phyloP scores from a whole-genome alignment of 1,140 invertebrate genomes.

The Pectinophora gossypiella region DNA sequence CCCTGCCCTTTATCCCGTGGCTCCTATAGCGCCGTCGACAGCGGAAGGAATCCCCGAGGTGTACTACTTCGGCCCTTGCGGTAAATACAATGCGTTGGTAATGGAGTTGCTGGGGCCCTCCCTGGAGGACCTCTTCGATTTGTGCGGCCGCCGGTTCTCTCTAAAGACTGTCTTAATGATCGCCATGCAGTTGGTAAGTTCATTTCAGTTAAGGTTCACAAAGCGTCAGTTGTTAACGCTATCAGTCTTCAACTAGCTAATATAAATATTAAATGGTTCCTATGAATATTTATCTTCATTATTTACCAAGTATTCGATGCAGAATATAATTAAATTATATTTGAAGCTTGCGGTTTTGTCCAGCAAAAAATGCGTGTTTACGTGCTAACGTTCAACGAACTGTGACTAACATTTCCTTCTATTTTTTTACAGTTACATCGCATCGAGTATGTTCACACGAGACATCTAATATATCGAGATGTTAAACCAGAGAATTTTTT shows the following conservation, averaged over 20 bases:
- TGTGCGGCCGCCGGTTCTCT: slow-evolving; percentile 98
- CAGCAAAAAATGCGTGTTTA: background rate
- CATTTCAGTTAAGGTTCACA: too few species aligned
- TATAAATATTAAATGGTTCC: too few species aligned
- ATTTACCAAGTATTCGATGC: too few species aligned
- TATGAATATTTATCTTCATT: too few species aligned
- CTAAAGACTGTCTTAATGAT: slow-evolving; percentile 99
- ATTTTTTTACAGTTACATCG: slow-evolving; percentile 87
- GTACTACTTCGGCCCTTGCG: slow-evolving; percentile 99
- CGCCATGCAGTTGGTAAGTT: slow-evolving; percentile 97
- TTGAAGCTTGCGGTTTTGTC: background rate
- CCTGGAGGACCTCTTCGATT: slow-evolving; percentile 99
- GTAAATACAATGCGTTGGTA: slow-evolving; percentile 99
- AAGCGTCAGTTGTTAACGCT: too few species aligned
- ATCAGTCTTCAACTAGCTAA: too few species aligned
- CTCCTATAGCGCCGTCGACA: slow-evolving; percentile 61
- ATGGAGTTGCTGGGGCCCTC: slow-evolving; percentile 99
- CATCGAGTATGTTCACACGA: slow-evolving; percentile 99
- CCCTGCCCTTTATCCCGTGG: slow-evolving; percentile 12
- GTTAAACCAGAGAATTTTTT: slow-evolving; percentile 99
- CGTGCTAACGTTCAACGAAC: background rate
- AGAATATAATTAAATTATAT: too few species aligned
- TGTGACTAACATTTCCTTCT: slow-evolving; percentile 9
- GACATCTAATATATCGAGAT: slow-evolving; percentile 99
- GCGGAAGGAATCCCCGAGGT: slow-evolving; percentile 99